These are phyloP conservation scores for Macrobrachium rosenbergii DNA, from an alignment of 1,140 invertebrate genomes.

Conservation along the genomic window DNA sequence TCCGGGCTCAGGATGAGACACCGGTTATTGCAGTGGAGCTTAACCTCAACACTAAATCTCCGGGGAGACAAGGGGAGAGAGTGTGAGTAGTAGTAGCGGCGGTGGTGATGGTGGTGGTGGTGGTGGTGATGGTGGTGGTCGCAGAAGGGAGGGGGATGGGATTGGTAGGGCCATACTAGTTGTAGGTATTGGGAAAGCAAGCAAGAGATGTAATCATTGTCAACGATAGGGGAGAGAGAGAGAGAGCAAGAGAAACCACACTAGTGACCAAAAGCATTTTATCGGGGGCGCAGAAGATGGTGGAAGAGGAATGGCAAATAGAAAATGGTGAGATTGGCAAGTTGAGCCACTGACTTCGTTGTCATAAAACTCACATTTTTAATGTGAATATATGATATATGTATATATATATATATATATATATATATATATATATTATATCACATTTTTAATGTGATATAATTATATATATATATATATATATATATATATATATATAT, in stretches of 20 bases:
- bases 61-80: slow-evolving; percentile 9
- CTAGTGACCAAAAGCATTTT: too few relatives aligned
- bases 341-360: too few relatives aligned
- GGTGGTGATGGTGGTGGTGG: not conserved
- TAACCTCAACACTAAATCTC: slow-evolving; percentile 53
- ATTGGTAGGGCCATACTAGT: too few relatives aligned
- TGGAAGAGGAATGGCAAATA: not conserved
- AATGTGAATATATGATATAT: too few relatives aligned
- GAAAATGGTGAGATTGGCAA: not conserved
- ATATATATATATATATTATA: too few relatives aligned
- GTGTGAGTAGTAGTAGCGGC: not conserved
- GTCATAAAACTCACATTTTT: not conserved
- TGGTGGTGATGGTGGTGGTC: not conserved
- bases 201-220: not conserved
- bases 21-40: slow-evolving; percentile 57
- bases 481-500: not conserved
- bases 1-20: slow-evolving; percentile 48
- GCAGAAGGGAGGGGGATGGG: not conserved
- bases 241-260: not conserved
- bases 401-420: too few relatives aligned
- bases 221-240: not conserved
- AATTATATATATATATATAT: not conserved
- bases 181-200: too few relatives aligned
- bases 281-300: not conserved
- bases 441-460: too few relatives aligned